These are phyloP conservation scores for Heliothis subflexa DNA, from an alignment of 1,140 invertebrate genomes.

Conservation along the genomic window DNA sequence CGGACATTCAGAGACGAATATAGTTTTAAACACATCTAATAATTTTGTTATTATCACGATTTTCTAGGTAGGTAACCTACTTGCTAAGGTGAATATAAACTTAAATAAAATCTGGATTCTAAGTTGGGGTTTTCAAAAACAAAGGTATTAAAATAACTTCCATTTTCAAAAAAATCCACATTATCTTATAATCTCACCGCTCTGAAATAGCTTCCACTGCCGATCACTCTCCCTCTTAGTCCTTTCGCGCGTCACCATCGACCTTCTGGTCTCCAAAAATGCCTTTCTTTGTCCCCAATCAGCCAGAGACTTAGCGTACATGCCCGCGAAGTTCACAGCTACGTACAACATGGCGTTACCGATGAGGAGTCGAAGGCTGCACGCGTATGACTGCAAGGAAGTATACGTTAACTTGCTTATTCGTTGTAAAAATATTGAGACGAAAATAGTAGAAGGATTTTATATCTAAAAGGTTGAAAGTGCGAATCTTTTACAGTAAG, in stretches of 20 bases:
- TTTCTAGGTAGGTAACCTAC: too few relatives aligned
- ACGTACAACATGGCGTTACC: slow-evolving; percentile 93
- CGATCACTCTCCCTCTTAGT: slow-evolving; percentile 98
- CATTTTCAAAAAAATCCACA: neutral
- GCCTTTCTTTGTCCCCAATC: slow-evolving; percentile 98
- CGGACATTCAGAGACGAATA: too few relatives aligned
- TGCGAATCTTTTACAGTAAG: too few relatives aligned
- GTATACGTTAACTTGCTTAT: neutral
- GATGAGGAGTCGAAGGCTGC: slow-evolving; percentile 89
- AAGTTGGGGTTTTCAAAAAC: neutral
- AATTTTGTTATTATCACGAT: too few relatives aligned
- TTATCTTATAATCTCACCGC: slow-evolving; percentile 87
- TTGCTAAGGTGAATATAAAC: neutral
- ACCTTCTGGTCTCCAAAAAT: slow-evolving; percentile 97
- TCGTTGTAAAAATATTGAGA: too few relatives aligned
- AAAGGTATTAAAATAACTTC: neutral
- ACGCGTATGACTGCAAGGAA: slow-evolving; percentile 85
- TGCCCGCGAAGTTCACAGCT: slow-evolving; percentile 96
- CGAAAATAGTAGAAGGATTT: neutral
- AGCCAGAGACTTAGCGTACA: slow-evolving; percentile 98
- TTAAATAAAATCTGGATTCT: neutral
- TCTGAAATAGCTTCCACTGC: slow-evolving; percentile 96
- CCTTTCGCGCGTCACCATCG: slow-evolving; percentile 97
- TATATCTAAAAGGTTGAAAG: too few relatives aligned
- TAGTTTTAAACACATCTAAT: too few relatives aligned